Conservation (phyloP, 2,888 invertebrate genomes). For the Coelinius sp. region DNA sequence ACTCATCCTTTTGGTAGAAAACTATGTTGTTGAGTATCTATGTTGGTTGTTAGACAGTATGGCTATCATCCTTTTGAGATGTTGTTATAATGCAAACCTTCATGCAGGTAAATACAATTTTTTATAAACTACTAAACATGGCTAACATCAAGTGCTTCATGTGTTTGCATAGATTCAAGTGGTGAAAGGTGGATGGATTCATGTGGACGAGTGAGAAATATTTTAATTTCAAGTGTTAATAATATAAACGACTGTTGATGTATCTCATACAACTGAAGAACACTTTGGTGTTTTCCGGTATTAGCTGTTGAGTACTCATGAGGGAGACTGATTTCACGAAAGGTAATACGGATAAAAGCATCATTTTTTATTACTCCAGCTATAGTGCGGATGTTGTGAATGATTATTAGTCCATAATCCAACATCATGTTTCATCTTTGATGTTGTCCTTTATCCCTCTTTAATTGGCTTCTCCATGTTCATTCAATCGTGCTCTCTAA, state of each 20-base stretch:
- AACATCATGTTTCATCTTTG: not conserved
- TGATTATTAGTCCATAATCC: slow-evolving; percentile 1
- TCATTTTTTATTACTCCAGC: not conserved
- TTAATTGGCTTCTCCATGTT: not conserved
- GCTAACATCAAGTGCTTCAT: not conserved
- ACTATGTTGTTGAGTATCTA: slow-evolving; percentile 11
- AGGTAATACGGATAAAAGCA: slow-evolving; percentile 3
- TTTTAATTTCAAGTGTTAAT: not conserved
- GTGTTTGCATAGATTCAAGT: not conserved
- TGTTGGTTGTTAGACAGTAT: not conserved
- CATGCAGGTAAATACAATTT: not conserved
- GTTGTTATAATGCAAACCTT: slow-evolving; percentile 14
- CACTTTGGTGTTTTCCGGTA: not conserved
- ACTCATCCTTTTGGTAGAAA: slow-evolving; percentile 31
- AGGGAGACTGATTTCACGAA: not conserved
- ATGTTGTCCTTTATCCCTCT: not conserved
- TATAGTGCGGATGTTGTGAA: not conserved
- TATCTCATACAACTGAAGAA: not conserved
- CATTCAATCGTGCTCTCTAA: not conserved
- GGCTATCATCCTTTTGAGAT: slow-evolving; percentile 11
- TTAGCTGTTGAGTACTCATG: not conserved
- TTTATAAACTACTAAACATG: not conserved
- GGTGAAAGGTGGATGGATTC: not conserved
- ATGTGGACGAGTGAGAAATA: too few relatives aligned
- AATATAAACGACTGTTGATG: not conserved